These are phyloP conservation scores for Antedon mediterranea DNA, from an alignment of 53 echinoderm and acorn worm species.

Conservation along the genomic window DNA sequence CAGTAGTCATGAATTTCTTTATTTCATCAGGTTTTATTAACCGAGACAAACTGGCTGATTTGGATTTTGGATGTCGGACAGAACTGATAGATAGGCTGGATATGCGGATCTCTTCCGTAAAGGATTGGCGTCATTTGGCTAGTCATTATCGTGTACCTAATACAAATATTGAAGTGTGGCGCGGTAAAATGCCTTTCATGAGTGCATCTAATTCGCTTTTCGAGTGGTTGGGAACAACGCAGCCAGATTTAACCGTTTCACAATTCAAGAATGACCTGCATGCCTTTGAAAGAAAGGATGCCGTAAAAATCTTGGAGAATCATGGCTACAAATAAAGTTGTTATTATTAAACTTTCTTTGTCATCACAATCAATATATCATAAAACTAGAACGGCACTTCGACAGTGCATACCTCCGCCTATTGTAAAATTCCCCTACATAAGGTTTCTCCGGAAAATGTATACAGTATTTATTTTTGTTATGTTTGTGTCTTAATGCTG, in stretches of 20 bases:
- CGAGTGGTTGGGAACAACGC: background rate
- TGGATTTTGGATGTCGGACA: background rate
- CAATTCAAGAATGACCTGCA: background rate
- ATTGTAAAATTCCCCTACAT: no score
- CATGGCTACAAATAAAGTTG: background rate
- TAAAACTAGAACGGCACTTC: no score
- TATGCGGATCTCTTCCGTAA: background rate
- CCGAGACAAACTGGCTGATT: no score
- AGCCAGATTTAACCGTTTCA: background rate
- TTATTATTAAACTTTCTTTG: no score
- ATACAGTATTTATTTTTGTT: no score
- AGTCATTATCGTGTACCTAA: background rate
- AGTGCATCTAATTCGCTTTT: background rate
- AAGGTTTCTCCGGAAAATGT: no score
- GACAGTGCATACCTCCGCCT: no score
- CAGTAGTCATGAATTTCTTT: no score
- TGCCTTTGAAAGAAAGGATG: background rate
- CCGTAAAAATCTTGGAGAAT: background rate
- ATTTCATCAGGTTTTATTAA: no score
- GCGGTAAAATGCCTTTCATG: background rate
- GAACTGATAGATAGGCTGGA: background rate
- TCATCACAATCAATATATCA: no score
- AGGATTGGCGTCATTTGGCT: background rate
- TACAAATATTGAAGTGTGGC: background rate
- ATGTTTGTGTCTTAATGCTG: no score